phyloP scores from a whole-genome alignment of 2,113 vertebrate species.

The Centrocercus urophasianus region DNA sequence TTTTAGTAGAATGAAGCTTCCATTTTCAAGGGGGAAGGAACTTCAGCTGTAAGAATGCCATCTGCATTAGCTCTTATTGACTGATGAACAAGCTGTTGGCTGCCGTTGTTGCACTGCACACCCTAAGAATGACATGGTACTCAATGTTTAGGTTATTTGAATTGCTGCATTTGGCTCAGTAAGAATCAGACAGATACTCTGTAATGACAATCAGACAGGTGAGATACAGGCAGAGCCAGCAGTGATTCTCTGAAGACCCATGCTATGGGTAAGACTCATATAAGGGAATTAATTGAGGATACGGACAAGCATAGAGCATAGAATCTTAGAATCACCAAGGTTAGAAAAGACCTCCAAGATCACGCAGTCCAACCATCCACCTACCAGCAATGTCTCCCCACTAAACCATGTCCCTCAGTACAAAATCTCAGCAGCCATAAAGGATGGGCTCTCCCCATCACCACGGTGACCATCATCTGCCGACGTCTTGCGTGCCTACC shows the following conservation, averaged over 20 bases:
- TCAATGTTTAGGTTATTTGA: background rate
- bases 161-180: background rate
- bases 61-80: background rate
- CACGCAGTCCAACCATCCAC: too few species aligned
- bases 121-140: background rate
- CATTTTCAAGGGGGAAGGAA: background rate
- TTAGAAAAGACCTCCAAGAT: too few species aligned
- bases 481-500: background rate
- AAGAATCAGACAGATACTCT: background rate
- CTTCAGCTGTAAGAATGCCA: background rate
- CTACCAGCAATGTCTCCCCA: too few species aligned
- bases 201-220: background rate
- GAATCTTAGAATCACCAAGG: too few species aligned
- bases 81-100: background rate
- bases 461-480: background rate
- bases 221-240: background rate
- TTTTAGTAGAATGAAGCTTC: background rate
- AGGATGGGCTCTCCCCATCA: background rate
- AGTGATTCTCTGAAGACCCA: background rate
- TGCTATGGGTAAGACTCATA: background rate
- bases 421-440: too few species aligned
- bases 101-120: background rate
- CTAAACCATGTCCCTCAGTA: too few species aligned
- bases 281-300: background rate
- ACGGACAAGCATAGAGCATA: background rate